These are phyloP conservation scores for Psilopsiagon aymara DNA, from an alignment of 2,113 vertebrate species.

Conservation along the genomic window DNA sequence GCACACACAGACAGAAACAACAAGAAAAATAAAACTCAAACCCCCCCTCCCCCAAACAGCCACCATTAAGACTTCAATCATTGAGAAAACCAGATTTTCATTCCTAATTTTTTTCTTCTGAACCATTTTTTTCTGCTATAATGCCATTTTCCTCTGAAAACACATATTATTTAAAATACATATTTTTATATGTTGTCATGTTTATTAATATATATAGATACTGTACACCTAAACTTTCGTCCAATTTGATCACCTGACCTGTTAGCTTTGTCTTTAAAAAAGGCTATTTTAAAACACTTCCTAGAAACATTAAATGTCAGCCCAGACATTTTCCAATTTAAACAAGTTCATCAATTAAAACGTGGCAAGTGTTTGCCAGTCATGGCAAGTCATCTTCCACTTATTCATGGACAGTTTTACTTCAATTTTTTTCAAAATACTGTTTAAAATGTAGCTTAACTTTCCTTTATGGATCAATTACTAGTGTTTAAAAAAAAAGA, in stretches of 20 bases:
- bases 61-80: not conserved
- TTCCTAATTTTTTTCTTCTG: not conserved
- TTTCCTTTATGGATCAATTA: not conserved
- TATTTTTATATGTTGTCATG: not conserved
- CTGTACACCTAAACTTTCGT: not conserved
- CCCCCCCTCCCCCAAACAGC: not conserved
- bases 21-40: not conserved
- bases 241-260: not conserved
- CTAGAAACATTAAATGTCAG: not conserved
- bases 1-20: not conserved
- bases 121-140: not conserved
- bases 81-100: not conserved
- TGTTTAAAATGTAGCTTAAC: not conserved
- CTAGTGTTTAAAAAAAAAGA: not conserved
- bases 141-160: not conserved
- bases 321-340: not conserved
- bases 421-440: not conserved
- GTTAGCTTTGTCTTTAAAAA: not conserved
- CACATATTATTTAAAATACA: not conserved
- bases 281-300: not conserved
- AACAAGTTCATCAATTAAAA: not conserved
- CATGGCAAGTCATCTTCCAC: not conserved
- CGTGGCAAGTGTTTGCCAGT: not conserved
- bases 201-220: not conserved
- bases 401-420: not conserved